Base-by-base conservation (phyloP, 2,797 vertebrate genomes). In the Taenioides sp. region DNA sequence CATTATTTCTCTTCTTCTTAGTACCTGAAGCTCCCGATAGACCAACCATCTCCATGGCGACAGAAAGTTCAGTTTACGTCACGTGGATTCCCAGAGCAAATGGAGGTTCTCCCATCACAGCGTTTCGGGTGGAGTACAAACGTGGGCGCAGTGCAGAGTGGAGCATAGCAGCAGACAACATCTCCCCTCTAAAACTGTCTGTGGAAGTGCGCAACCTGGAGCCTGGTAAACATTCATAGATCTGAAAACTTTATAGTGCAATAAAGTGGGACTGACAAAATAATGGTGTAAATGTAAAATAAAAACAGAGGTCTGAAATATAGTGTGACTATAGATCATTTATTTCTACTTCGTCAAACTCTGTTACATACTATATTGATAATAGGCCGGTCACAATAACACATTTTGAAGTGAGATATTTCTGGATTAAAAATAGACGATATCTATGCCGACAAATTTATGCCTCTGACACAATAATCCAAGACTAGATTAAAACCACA, bases 31-130 rank as follows among this genome's bases (percentile, higher is more conserved):
- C 97, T 7, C 97, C 97, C 0, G 97, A 99, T 80, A 93, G 97
- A 0, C 97, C 97, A 7, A 98, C 96, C 0, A 94, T 99, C 84
- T 98, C 97, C 70, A 96, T 92, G 65, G 98, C 95, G 0, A 97
- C 97, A 0, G 97, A 98, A 49, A 98, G 94, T 0, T 98, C 97
- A 0, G 97, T 96, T 47, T 99, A 96, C 0, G 97, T 99, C 82
- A 96, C 96, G 0, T 99, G 98, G 98, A 97, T 99, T 65, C 98
- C 97, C 0, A 93, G 97, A n/a, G 97, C 97, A 2, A 99, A 99
- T 0, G 97, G 98, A 0, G 98, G 98, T 16, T 99, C 96, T 65
- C 98, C 98, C 0, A 96, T 99, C 86, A 97, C 97, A 0, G 96
- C 97, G 2, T 99, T 99, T 85, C 96, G 97, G 0, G 97, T 99